Evolutionary conservation across 2,797 vertebrate genomes (phyloP).

Genomic region (Clarias fuscus): DNA sequence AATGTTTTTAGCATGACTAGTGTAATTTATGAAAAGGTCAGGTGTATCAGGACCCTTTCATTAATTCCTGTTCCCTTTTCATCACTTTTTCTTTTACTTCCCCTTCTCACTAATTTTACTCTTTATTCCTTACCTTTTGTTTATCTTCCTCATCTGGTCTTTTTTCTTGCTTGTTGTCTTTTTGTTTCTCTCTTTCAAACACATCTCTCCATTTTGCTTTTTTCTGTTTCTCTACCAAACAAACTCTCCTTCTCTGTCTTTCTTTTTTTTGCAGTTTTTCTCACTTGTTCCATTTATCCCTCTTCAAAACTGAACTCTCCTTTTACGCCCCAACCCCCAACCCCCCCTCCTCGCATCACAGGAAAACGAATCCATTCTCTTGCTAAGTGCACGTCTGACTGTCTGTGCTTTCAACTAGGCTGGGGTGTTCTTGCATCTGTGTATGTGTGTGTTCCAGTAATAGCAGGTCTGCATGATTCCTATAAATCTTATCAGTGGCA

Average conservation of each 20-base stretch:
- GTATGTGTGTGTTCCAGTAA: not conserved
- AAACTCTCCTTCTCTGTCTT: not conserved
- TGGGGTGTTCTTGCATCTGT: not conserved
- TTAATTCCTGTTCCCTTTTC: not conserved
- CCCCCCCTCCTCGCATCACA: constrained; percentile 2
- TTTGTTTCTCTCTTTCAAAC: not conserved
- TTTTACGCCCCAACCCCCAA: not conserved
- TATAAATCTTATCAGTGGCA: not conserved
- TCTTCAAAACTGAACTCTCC: not conserved
- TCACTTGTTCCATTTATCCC: not conserved
- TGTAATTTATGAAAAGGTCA: not conserved
- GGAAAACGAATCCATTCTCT: constrained; percentile 38
- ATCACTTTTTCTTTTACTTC: not conserved
- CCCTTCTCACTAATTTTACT: not conserved
- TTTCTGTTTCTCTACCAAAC: not conserved
- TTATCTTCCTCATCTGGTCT: not conserved
- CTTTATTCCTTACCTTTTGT: not conserved
- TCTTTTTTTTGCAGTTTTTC: not conserved
- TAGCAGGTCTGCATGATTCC: not conserved
- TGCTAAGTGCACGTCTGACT: constrained; percentile 21
- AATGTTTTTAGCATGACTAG: not conserved
- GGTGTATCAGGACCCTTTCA: not conserved
- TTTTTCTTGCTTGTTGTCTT: not conserved
- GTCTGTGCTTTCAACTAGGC: not conserved
- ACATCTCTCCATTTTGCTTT: not conserved